A percentile compares a stretch with the other conserved stretches of the same genome.
Conservation (phyloP, 2,113 vertebrate species). For the Setophaga kirtlandii region DNA sequence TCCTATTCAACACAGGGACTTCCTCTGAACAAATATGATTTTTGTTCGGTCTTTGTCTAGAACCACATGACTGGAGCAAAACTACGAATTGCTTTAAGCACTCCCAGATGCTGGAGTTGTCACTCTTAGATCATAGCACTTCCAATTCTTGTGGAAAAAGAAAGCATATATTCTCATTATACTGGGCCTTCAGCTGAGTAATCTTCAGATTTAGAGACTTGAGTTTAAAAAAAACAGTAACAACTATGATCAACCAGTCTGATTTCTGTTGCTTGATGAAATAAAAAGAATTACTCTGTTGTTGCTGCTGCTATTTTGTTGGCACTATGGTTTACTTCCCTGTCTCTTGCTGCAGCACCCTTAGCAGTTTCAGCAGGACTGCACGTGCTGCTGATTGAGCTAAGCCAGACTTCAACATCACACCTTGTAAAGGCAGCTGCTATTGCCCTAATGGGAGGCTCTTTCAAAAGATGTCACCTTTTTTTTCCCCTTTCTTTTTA, state of each 20-base stretch:
- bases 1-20: conserved; percentile 6
- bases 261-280: not conserved
- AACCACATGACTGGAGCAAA: conserved; percentile 67
- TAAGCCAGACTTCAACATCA: conserved; percentile 10
- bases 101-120: conserved; percentile 75
- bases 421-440: conserved; percentile 35
- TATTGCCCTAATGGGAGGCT: not conserved
- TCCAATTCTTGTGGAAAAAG: conserved; percentile 65
- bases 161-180: conserved; percentile 40
- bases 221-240: not conserved
- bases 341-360: not conserved
- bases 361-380: not conserved
- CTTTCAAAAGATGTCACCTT: conserved; percentile 19
- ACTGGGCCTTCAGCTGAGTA: not conserved
- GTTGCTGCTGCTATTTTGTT: not conserved
- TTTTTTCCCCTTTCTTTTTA: not conserved
- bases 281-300: not conserved
- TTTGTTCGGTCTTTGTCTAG: conserved; percentile 65
- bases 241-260: not conserved
- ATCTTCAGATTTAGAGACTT: not conserved
- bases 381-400: not conserved
- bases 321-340: not conserved
- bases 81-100: conserved; percentile 71
- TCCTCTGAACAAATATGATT: conserved; percentile 49
- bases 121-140: conserved; percentile 59